A percentile compares a stretch with the other conserved stretches of the same genome.
Conservation (phyloP, 2,113 vertebrate genomes). For the Bagarius yarrelli region DNA sequence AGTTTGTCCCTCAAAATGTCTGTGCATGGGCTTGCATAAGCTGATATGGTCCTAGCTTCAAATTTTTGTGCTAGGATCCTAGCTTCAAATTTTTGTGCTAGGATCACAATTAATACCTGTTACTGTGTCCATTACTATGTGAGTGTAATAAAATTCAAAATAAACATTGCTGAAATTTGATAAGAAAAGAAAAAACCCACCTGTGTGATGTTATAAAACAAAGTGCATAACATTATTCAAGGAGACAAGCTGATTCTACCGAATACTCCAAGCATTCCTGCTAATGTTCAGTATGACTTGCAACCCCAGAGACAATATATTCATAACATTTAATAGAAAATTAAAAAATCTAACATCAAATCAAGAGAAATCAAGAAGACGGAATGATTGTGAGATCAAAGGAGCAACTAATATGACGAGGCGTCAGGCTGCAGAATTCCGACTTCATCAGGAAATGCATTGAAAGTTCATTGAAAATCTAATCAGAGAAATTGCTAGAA, state of each 20-base stretch:
- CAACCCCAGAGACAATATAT: background rate
- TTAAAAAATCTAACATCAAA: background rate
- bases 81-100: background rate
- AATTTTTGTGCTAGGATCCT: too few relatives aligned
- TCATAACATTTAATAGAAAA: background rate
- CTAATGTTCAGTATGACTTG: background rate
- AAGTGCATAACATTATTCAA: background rate
- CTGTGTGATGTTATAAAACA: background rate
- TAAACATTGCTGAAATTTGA: too few relatives aligned
- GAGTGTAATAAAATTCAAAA: too few relatives aligned
- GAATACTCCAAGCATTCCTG: background rate
- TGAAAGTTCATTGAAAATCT: slow-evolving; percentile 10
- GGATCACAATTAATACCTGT: background rate
- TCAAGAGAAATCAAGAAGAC: background rate
- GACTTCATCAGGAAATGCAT: slow-evolving; percentile 23
- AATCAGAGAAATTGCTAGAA: slow-evolving; percentile 30
- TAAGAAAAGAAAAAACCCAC: too few relatives aligned
- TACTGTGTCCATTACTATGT: background rate
- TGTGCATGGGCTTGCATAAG: too few relatives aligned
- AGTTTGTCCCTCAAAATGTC: too few relatives aligned
- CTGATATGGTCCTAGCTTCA: background rate
- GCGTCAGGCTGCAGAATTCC: background rate
- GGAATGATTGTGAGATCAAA: slow-evolving; percentile 15
- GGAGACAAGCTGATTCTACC: background rate
- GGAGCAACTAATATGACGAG: background rate